Evolutionary conservation across 2,797 vertebrate genomes (phyloP).

Genomic region (Anisognathus igniventris): DNA sequence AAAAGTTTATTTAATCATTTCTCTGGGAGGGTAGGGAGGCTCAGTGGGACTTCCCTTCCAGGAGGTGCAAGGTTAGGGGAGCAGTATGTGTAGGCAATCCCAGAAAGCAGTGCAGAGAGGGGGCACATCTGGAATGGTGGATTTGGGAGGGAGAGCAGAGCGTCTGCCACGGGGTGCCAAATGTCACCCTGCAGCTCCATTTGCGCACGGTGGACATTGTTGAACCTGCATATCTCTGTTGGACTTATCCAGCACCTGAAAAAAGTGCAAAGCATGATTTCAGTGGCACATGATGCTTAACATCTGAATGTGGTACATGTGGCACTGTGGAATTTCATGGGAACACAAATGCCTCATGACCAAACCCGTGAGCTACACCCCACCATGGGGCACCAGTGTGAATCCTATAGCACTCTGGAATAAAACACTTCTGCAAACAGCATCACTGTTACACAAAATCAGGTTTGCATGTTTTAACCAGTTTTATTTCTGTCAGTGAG

Average conservation of each 20-base stretch:
- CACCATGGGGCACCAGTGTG: not conserved
- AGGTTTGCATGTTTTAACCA: not conserved
- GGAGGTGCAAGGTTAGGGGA: not conserved
- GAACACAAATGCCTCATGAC: not conserved
- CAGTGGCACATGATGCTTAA: not conserved
- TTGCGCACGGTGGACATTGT: not conserved
- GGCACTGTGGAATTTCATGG: not conserved
- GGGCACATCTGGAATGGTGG: not conserved
- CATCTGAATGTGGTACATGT: not conserved
- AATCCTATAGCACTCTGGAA: not conserved
- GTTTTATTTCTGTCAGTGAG: not conserved
- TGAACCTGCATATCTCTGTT: not conserved
- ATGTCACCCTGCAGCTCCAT: not conserved
- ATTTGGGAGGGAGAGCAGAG: fast-evolving
- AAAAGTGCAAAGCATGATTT: not conserved
- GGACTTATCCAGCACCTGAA: not conserved
- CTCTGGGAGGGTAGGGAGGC: not conserved
- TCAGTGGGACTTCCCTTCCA: not conserved
- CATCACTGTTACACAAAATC: not conserved
- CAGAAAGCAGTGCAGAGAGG: not conserved
- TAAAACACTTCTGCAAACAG: not conserved
- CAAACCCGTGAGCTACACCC: not conserved
- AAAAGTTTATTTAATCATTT: not conserved
- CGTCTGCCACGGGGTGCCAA: not conserved
- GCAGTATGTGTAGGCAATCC: no score